Conservation (phyloP, 2,797 vertebrate species). For the Channa striata region DNA sequence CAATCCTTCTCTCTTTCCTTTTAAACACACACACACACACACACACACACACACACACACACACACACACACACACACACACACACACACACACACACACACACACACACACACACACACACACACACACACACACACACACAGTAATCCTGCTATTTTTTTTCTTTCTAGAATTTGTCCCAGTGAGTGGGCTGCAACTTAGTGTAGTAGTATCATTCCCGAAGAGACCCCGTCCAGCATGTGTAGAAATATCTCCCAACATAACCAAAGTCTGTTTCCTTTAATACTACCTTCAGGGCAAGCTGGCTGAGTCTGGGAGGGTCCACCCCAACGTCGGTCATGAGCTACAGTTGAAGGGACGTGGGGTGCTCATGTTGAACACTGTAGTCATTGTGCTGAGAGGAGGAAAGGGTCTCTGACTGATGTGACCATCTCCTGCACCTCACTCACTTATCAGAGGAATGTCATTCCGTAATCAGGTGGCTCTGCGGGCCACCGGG, state of each 20-base stretch:
- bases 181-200: conserved; percentile 56
- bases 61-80: conserved; percentile 40
- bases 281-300: conserved; percentile 67
- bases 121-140: conserved; percentile 42
- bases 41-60: conserved; percentile 44
- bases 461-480: conserved; percentile 68
- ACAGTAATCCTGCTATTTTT: conserved; percentile 58
- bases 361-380: conserved; percentile 77
- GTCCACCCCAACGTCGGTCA: conserved; percentile 49
- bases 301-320: conserved; percentile 56
- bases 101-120: conserved; percentile 41
- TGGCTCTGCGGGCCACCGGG: conserved; percentile 50
- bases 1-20: conserved; percentile 70
- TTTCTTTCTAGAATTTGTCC: conserved; percentile 41
- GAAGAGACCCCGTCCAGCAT: conserved; percentile 48
- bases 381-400: conserved; percentile 81
- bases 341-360: conserved; percentile 76
- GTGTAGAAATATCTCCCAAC: conserved; percentile 67
- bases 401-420: conserved; percentile 71
- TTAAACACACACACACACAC: conserved; percentile 47
- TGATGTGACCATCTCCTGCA: conserved; percentile 76
- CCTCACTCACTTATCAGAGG: conserved; percentile 73
- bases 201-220: conserved; percentile 64
- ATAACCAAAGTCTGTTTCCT: conserved; percentile 66
- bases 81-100: conserved; percentile 44